A percentile compares a stretch with the other conserved stretches of the same genome.
These are phyloP conservation scores for Euphonia xanthogaster DNA, from an alignment of 2,797 vertebrate genomes.

Conservation along the genomic window DNA sequence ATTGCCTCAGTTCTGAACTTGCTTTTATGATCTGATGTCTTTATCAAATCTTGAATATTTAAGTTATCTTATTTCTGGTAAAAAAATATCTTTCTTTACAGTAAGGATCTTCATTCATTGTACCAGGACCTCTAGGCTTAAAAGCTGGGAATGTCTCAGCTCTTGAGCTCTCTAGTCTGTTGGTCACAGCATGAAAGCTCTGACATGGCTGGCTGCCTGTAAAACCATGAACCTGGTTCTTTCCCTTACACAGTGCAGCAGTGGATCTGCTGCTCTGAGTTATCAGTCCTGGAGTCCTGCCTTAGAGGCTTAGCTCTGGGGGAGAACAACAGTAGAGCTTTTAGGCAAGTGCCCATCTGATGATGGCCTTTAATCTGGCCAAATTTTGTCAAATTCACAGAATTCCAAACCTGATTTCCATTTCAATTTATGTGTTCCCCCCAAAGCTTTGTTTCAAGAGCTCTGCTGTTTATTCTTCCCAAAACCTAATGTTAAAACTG, in stretches of 20 bases:
- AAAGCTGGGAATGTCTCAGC: background rate
- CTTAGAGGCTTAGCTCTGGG: background rate
- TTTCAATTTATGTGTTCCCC: background rate
- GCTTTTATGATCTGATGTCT: background rate
- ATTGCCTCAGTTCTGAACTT: background rate
- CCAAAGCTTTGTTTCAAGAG: background rate
- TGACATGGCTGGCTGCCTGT: background rate
- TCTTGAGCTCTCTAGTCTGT: background rate
- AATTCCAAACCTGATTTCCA: background rate
- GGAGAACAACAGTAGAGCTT: background rate
- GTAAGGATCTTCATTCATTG: background rate
- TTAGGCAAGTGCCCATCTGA: background rate
- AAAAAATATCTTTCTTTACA: background rate
- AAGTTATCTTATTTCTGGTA: background rate
- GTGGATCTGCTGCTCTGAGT: background rate
- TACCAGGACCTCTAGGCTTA: background rate
- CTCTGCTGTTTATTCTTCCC: background rate
- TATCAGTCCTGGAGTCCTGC: background rate
- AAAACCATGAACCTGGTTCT: background rate
- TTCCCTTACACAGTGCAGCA: background rate
- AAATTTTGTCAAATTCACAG: background rate
- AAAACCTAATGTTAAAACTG: background rate
- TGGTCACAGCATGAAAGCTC: background rate
- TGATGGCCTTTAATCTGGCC: background rate
- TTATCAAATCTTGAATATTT: background rate